phyloP scores from a whole-genome alignment of 2,113 vertebrate genomes.

The Peromyscus polionotus region DNA sequence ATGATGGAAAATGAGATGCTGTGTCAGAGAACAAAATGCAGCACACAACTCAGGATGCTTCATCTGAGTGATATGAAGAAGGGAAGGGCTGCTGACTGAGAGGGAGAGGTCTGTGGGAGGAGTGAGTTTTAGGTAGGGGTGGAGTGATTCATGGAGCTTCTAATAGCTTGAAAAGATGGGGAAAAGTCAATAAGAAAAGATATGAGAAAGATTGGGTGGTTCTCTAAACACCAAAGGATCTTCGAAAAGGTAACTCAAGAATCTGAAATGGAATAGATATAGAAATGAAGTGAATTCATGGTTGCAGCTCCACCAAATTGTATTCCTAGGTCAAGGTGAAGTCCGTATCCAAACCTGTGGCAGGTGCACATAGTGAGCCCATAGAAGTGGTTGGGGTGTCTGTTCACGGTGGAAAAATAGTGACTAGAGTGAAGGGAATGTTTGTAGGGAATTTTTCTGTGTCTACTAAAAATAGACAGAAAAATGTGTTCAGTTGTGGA shows the following conservation, averaged over 20 bases:
- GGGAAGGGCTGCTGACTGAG: background rate
- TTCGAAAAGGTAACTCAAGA: slow-evolving; percentile 43
- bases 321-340: background rate
- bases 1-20: background rate
- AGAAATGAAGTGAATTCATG: background rate
- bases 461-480: slow-evolving; percentile 41
- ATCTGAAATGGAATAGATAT: background rate
- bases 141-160: background rate
- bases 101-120: background rate
- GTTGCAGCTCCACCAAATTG: background rate
- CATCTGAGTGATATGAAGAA: background rate
- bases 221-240: background rate
- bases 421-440: background rate
- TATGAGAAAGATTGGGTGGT: background rate
- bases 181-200: slow-evolving; percentile 17
- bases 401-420: background rate
- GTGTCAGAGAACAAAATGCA: background rate
- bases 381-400: background rate
- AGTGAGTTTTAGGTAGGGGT: background rate
- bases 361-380: too few species aligned
- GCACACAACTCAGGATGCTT: background rate
- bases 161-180: background rate
- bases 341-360: background rate
- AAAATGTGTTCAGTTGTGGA: slow-evolving; percentile 60
- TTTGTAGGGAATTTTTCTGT: background rate